Conservation (phyloP, 2,113 vertebrate genomes). For the Apistogramma diplotaenia region DNA sequence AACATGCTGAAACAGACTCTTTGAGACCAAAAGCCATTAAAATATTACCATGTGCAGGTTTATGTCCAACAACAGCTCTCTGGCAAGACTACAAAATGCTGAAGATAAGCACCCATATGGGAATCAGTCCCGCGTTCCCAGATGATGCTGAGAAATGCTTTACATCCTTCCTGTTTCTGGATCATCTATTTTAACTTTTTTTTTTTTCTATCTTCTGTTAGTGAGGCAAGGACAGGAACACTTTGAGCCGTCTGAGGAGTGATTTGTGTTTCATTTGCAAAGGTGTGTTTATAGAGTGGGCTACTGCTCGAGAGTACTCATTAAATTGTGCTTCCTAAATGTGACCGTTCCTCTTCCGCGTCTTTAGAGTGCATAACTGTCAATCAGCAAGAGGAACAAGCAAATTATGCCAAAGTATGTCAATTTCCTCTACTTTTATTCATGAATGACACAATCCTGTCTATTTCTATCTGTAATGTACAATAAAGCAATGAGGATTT, state of each 20-base stretch:
- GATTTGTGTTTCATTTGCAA: constrained; percentile 44
- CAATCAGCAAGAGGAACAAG: neutral
- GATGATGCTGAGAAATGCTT: constrained; percentile 48
- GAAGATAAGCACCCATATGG: constrained; percentile 56
- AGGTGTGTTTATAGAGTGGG: neutral
- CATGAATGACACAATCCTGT: neutral
- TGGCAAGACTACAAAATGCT: constrained; percentile 52
- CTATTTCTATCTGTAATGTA: neutral
- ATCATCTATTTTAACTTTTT: constrained; percentile 53
- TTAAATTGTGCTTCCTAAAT: constrained; percentile 5
- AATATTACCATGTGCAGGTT: constrained; percentile 61
- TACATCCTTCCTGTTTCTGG: constrained; percentile 70
- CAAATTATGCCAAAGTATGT: neutral
- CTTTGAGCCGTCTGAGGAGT: constrained; percentile 24
- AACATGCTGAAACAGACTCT: constrained; percentile 44
- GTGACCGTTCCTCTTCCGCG: neutral
- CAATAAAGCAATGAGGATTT: neutral
- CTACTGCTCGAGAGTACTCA: neutral
- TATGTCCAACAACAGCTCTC: constrained; percentile 51
- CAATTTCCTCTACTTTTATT: neutral
- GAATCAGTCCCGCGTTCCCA: constrained; percentile 56
- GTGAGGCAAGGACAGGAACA: neutral
- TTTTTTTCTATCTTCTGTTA: constrained; percentile 4
- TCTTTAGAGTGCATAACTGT: neutral
- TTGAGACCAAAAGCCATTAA: constrained; percentile 49